These are phyloP conservation scores for Pachypeltis micranthus DNA, from an alignment of 1,140 invertebrate genomes.

Conservation along the genomic window DNA sequence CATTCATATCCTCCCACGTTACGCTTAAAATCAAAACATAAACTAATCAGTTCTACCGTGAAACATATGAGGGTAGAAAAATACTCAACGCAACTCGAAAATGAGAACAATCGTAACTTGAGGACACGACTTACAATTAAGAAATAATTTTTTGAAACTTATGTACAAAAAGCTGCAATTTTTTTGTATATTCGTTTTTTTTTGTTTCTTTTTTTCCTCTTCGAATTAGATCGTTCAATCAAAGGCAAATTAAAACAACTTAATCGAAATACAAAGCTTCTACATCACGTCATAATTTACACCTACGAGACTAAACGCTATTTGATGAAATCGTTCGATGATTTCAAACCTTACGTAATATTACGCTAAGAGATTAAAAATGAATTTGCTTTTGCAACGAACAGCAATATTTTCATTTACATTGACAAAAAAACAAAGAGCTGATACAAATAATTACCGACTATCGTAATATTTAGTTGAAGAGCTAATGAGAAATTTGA, in stretches of 20 bases:
- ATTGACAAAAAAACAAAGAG: conserved; percentile 7
- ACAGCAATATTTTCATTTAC: conserved; percentile 1
- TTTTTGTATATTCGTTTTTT: conserved; percentile 10
- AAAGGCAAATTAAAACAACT: too few relatives aligned
- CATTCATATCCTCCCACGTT: neutral
- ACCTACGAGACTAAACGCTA: conserved; percentile 12
- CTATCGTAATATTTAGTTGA: conserved; percentile 7
- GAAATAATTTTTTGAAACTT: conserved; percentile 10
- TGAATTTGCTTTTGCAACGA: neutral
- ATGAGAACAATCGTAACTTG: conserved; percentile 3
- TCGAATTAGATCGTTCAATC: neutral
- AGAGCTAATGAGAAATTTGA: too few relatives aligned
- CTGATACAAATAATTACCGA: neutral
- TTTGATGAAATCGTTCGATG: conserved; percentile 20
- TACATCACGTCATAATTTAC: conserved; percentile 22
- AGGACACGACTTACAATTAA: conserved; percentile 4
- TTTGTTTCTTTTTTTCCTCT: conserved; percentile 6
- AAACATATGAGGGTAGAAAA: conserved; percentile 6
- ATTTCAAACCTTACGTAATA: conserved; percentile 12
- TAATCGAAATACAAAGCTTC: conserved; percentile 19
- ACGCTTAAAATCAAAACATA: neutral
- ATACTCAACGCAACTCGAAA: conserved; percentile 14
- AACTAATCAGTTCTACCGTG: conserved; percentile 4
- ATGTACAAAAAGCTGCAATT: conserved; percentile 14
- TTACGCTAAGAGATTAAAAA: conserved; percentile 4